Conservation (phyloP, 2,797 vertebrate genomes). For the Peromyscus eremicus region DNA sequence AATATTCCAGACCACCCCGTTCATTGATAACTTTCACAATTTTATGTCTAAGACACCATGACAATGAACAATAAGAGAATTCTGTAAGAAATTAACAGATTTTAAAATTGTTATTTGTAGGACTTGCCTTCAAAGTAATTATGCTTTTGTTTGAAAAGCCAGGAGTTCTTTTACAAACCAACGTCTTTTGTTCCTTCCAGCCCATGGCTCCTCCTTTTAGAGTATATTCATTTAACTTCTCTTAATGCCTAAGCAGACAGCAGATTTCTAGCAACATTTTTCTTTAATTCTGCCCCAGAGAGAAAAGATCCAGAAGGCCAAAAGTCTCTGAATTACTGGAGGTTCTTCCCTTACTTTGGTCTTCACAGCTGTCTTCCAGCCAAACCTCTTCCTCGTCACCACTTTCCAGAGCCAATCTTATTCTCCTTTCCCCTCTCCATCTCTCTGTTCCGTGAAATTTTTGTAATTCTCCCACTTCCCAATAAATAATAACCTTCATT, state of each 20-base stretch:
- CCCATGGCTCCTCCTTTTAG: constrained; percentile 29
- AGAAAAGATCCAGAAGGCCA: constrained; percentile 22
- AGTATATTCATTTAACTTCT: constrained; percentile 13
- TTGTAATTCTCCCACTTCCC: background rate
- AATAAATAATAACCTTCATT: background rate
- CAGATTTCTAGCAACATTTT: background rate
- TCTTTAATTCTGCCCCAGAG: background rate
- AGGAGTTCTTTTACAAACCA: constrained; percentile 31
- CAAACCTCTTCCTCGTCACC: background rate
- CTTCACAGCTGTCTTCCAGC: background rate
- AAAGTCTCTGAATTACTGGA: background rate
- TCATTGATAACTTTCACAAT: background rate
- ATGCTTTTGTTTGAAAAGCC: constrained; percentile 13
- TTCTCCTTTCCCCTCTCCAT: background rate
- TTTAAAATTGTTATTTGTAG: background rate
- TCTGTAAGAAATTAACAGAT: background rate
- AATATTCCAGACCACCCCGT: background rate
- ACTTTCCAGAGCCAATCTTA: background rate
- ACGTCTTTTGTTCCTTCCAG: background rate
- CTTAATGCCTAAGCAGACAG: constrained; percentile 7
- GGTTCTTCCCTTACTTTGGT: background rate
- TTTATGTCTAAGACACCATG: background rate
- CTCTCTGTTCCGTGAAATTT: background rate
- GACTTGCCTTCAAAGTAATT: background rate
- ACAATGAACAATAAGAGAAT: background rate